Evolutionary conservation across 1,140 invertebrate genomes (phyloP), one percentile per base, ranked within the genome.

Genomic region (Drosophila prosaltans): DNA sequence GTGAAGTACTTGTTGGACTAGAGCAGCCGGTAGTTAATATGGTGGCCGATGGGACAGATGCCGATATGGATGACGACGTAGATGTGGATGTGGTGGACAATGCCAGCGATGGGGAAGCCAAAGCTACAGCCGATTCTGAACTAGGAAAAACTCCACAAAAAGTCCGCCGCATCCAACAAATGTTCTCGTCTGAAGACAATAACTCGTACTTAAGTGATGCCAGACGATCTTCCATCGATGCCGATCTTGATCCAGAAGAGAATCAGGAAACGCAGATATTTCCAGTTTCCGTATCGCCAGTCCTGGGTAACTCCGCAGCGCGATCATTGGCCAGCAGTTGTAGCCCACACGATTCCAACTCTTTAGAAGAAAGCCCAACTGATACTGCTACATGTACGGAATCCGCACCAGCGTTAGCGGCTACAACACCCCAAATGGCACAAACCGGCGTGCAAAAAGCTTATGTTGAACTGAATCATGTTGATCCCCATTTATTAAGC

Each of bases 261-360:
- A 51, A 82, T 1, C 68, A 65, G 7, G 72, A 71, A 1, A 55
- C 64, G 3, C 83, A 73, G 2, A 74, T 70, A 10, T 77, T 66
- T 24, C 65, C 72, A 2, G 41, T 67, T 24, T 63, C 69, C 0
- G 48, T 62, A 16, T 79, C 76, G 1, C 76, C 76, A 4, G 36
- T 39, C 2, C n/a, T 65, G 16, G 63, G 16, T 5, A 43, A 54
- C 24, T 72, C 69, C 2, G 69, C 62, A 45, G 69, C 63, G 1
- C 36, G 68, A 24, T 78, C 69, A 1, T 73, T 85, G 16, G 69
- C 67, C 21, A 66, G 81, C 32, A 78, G 76, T 36, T 70, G 73
- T 10, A 88, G 84, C 24, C 84, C 83, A 28, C 68, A 89, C 51
- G 84, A 89, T 8, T 89, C 84, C 0, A 89, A 78, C 41, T 89